A percentile compares a stretch with the other conserved stretches of the same genome.
phyloP scores from a whole-genome alignment of 1,140 invertebrate genomes.

The Bombus pascuorum region DNA sequence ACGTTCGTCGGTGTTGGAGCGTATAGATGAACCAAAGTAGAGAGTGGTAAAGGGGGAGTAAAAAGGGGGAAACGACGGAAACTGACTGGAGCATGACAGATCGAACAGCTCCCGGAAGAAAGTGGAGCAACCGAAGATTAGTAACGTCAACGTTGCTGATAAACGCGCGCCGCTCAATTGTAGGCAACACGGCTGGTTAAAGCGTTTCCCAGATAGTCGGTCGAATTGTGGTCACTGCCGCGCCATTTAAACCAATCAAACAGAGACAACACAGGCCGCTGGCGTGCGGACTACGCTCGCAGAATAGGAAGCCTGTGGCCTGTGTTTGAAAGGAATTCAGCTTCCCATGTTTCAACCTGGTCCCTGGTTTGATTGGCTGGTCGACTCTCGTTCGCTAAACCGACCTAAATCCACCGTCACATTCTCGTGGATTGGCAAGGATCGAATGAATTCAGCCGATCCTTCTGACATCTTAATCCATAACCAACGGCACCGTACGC shows the following conservation, averaged over 20 bases:
- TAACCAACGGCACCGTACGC: slow-evolving; percentile 39
- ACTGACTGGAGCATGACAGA: neutral
- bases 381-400: slow-evolving; percentile 38
- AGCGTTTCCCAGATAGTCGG: slow-evolving; percentile 61
- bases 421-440: neutral
- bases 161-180: slow-evolving; percentile 52
- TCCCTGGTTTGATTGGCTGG: slow-evolving; percentile 44
- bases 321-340: slow-evolving; percentile 59
- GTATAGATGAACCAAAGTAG: neutral
- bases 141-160: slow-evolving; percentile 51
- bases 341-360: slow-evolving; percentile 35
- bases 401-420: slow-evolving; percentile 45
- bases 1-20: neutral
- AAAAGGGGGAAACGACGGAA: neutral
- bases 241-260: slow-evolving; percentile 67
- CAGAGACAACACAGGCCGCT: slow-evolving; percentile 47
- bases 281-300: slow-evolving; percentile 35
- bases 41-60: neutral
- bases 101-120: neutral
- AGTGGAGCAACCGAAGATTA: slow-evolving; percentile 22
- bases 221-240: slow-evolving; percentile 59
- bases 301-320: slow-evolving; percentile 34
- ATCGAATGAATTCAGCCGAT: neutral
- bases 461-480: slow-evolving; percentile 56
- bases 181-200: slow-evolving; percentile 58